Percentiles rank a stretch among this genome's conserved stretches.
Conservation (phyloP, 30 jellyfish, hydroid and myxozoan genomes). For the Hydra vulgaris region DNA sequence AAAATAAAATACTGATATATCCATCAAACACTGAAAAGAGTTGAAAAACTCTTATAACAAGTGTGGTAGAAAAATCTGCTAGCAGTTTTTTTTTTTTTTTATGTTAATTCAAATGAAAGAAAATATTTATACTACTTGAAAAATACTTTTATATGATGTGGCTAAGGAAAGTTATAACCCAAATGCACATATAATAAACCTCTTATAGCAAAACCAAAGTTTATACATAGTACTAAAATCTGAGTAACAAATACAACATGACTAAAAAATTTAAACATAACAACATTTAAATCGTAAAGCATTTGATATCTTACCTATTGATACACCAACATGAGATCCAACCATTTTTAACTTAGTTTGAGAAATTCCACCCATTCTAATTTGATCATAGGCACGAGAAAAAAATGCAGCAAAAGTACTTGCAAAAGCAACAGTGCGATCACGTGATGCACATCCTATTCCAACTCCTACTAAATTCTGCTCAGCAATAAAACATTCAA, state of each 20-base stretch:
- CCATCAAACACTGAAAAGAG: too few species aligned
- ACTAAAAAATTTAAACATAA: not conserved
- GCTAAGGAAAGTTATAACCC: too few species aligned
- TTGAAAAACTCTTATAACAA: too few species aligned
- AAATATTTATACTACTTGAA: too few species aligned
- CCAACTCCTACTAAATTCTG: slow-evolving; percentile 95
- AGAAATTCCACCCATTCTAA: slow-evolving; percentile 97
- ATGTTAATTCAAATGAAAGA: too few species aligned
- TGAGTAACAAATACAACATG: not conserved
- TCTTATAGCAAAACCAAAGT: too few species aligned
- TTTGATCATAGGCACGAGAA: slow-evolving; percentile 94
- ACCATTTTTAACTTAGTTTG: slow-evolving; percentile 65
- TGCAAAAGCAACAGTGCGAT: slow-evolving; percentile 74
- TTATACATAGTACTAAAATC: too few species aligned
- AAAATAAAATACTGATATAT: too few species aligned
- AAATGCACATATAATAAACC: too few species aligned
- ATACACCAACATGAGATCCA: slow-evolving; percentile 95
- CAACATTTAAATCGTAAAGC: not conserved
- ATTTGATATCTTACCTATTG: slow-evolving; percentile 51
- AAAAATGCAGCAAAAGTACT: slow-evolving; percentile 93
- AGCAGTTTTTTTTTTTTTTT: too few species aligned
- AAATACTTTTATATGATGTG: too few species aligned
- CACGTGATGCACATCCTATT: slow-evolving; percentile 83
- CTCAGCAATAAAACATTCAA: slow-evolving; percentile 97
- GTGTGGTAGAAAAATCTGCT: too few species aligned